phyloP scores from a whole-genome alignment of 1,140 invertebrate species.

The Tetramorium simillimum region DNA sequence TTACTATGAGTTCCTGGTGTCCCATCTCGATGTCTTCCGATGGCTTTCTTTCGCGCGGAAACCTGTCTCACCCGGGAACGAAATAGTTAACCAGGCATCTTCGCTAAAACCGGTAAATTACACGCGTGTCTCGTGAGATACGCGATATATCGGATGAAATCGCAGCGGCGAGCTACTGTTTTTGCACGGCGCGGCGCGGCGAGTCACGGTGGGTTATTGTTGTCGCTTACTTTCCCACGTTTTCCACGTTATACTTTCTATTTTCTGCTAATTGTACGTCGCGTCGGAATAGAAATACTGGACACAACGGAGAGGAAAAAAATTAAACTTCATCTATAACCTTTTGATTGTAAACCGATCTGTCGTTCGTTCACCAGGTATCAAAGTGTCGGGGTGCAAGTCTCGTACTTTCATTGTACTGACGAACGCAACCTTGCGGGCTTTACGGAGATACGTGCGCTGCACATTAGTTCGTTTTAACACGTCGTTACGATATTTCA shows the following conservation, averaged over 20 bases:
- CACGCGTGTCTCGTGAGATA: conserved; percentile 27
- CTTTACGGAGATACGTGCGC: conserved; percentile 49
- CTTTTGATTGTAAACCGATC: not conserved
- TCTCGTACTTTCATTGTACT: conserved; percentile 3
- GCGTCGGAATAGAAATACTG: not conserved
- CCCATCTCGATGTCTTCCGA: conserved; percentile 29
- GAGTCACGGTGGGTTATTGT: no score
- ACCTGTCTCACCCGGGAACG: conserved; percentile 55
- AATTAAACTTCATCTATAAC: not conserved
- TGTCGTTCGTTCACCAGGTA: not conserved
- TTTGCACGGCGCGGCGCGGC: not conserved
- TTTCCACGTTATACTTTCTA: conserved; percentile 11
- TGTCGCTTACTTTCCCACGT: not conserved
- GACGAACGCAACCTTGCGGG: not conserved
- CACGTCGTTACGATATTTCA: conserved; percentile 81
- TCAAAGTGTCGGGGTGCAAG: not conserved
- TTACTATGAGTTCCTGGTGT: conserved; percentile 46
- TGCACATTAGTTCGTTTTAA: conserved; percentile 77
- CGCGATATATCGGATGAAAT: not conserved
- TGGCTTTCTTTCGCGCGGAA: conserved; percentile 29
- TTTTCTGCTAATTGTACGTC: not conserved
- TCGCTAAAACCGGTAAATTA: conserved; percentile 41
- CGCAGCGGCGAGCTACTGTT: conserved; percentile 2
- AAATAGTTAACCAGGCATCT: conserved; percentile 52
- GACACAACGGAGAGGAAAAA: not conserved